phyloP scores from a whole-genome alignment of 2,888 invertebrate genomes.

The Polia nebulosa region DNA sequence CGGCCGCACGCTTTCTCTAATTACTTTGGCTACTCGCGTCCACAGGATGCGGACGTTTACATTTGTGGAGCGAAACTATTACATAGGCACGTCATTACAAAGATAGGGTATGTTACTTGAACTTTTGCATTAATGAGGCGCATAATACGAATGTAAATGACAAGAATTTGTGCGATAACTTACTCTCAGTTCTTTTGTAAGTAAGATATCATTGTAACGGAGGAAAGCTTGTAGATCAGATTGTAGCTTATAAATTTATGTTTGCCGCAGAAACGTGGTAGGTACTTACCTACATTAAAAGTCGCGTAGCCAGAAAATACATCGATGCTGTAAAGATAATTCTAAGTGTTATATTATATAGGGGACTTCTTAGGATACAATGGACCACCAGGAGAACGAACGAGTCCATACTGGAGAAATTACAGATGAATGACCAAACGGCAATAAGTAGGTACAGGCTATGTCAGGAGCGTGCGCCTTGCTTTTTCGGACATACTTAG shows the following conservation, averaged over 20 bases:
- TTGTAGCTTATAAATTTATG: background rate
- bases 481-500: too few relatives aligned
- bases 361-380: background rate
- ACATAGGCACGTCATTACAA: constrained; percentile 47
- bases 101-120: constrained; percentile 23
- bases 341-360: too few relatives aligned
- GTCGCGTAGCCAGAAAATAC: too few relatives aligned
- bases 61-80: constrained; percentile 69
- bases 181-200: constrained; percentile 2
- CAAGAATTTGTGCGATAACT: constrained; percentile 25
- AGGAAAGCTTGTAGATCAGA: background rate
- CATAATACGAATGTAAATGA: constrained; percentile 22
- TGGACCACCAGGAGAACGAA: background rate
- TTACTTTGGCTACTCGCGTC: constrained; percentile 73
- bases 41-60: constrained; percentile 68
- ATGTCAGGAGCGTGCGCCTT: too few relatives aligned
- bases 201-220: background rate
- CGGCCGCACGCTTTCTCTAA: constrained; percentile 79
- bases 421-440: too few relatives aligned
- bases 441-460: too few relatives aligned
- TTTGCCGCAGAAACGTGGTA: background rate
- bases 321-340: too few relatives aligned
- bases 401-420: background rate
- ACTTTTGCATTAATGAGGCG: constrained; percentile 47
- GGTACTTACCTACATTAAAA: background rate